Base-by-base conservation (phyloP, 2,888 invertebrate species). In the Drosophila borborema region DNA sequence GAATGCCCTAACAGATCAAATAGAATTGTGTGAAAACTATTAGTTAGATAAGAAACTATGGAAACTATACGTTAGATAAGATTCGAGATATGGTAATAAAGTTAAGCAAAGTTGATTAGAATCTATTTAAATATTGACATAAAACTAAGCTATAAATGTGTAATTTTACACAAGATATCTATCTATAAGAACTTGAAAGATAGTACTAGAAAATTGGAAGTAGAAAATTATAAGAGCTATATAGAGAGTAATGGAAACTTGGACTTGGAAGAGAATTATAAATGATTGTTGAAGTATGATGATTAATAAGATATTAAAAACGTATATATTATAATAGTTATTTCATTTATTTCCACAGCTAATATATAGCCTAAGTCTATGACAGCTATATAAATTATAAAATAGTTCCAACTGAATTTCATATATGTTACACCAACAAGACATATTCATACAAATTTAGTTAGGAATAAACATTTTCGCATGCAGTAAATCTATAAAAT, bases 1-100 rank as follows among this genome's bases (percentile, higher is more conserved):
- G 9, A 51, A 67, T 58, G 28, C 67, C 5, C 66, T 65, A 0
- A 31, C 31, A 18, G 5, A 9, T 2, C 10, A 14, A 8, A 16
- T 2, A 41, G n/a, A n/a, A 10, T n/a, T 3, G 46, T 16, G 23
- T 16, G 8, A 38, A 16, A 38, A 16, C 0, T 16, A 20, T 31
- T 18, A 49, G 18, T 7, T 6, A 18, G 49, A 51, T 18, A 54
- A 54, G 38, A 38, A 38, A 14, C 6, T 38, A 14, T 6, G 14
- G 14, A 38, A 16, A 14, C 28, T 28, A 6, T 28, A n/a, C n/a
- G n/a, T n/a, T 10, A 18, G 34, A 51, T 34, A 54, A 54, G 53
- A 54, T 38, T 16, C 16, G 14, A 23, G 20, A 3, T 40, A 10
- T 40, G 3, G 6, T 23, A 40, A 3, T 9, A 14, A 3, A 36